Percentiles rank a stretch among this genome's conserved stretches.
Evolutionary conservation across 1,140 invertebrate species (phyloP).

Genomic region (Heliconius himera): DNA sequence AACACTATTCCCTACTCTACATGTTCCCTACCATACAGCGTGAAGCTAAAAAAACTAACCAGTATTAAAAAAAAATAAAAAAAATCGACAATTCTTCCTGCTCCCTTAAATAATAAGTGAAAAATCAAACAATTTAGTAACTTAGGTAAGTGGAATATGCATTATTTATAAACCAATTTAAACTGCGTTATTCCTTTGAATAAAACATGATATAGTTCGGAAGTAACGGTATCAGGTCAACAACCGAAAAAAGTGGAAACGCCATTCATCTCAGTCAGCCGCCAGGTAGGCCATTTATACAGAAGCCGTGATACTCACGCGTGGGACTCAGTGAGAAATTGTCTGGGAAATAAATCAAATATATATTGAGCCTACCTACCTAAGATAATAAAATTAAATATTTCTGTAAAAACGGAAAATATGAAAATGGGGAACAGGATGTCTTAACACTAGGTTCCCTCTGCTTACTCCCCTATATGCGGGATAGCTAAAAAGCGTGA

Average conservation of each 20-base stretch:
- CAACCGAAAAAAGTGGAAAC: neutral
- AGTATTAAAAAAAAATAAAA: too few relatives aligned
- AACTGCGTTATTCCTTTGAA: neutral
- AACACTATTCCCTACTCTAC: too few relatives aligned
- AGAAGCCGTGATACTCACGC: neutral
- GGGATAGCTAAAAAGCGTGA: too few relatives aligned
- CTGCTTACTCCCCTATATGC: too few relatives aligned
- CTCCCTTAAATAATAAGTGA: too few relatives aligned
- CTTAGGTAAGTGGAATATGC: neutral
- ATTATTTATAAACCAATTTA: neutral
- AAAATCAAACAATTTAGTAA: neutral
- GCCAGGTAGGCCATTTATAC: conserved; percentile 27
- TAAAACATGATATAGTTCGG: neutral
- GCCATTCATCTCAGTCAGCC: conserved; percentile 27
- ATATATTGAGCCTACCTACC: neutral
- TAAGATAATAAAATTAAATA: too few relatives aligned
- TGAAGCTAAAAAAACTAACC: too few relatives aligned
- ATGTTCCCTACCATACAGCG: too few relatives aligned
- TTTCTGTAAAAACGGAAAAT: too few relatives aligned
- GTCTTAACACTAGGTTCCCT: too few relatives aligned
- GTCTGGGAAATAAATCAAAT: neutral
- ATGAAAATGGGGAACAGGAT: too few relatives aligned
- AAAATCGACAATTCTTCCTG: too few relatives aligned
- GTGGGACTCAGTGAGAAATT: conserved; percentile 25
- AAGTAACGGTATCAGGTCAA: conserved; percentile 17